Percentiles rank a stretch among this genome's conserved stretches.
Evolutionary conservation across 2,113 vertebrate species (phyloP).

Genomic region (Amblyopsis rosae): DNA sequence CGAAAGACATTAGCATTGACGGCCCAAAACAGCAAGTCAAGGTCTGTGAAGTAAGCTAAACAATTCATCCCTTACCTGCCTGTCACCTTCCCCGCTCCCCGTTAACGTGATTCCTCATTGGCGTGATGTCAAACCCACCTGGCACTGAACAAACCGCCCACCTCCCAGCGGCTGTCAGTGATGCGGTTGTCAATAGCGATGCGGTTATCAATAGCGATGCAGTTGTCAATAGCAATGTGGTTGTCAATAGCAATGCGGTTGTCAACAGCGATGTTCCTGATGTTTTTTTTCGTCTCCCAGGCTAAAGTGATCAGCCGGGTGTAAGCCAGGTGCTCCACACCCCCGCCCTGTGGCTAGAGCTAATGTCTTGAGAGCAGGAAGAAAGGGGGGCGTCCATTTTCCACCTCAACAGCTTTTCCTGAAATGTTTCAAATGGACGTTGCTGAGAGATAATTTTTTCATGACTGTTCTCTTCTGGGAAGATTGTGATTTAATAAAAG

Average conservation of each 20-base stretch:
- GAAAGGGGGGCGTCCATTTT: constrained; percentile 37
- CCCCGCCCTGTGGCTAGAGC: background rate
- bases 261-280: constrained; percentile 16
- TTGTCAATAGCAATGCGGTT: background rate
- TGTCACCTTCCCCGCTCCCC: constrained; percentile 33
- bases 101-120: constrained; percentile 58
- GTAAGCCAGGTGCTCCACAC: constrained; percentile 30
- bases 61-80: constrained; percentile 50
- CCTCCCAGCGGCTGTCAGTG: constrained; percentile 15
- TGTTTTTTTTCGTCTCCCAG: constrained; percentile 46
- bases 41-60: constrained; percentile 56
- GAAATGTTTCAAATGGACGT: constrained; percentile 13
- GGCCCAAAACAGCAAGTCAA: constrained; percentile 53
- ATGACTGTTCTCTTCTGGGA: constrained; percentile 20
- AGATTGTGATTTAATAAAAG: constrained; percentile 12
- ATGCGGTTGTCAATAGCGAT: background rate
- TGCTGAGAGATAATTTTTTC: background rate
- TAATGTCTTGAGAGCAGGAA: constrained; percentile 20
- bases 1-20: constrained; percentile 43
- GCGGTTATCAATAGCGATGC: no score
- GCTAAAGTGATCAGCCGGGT: constrained; percentile 60
- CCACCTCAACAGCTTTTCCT: constrained; percentile 1
- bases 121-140: constrained; percentile 52
- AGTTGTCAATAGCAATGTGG: no score
- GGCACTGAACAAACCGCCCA: no score